Percentiles rank a stretch among this genome's conserved stretches.
phyloP scores from a whole-genome alignment of 35 echinoderm and acorn worm genomes.

The Heliocidaris tuberculata region DNA sequence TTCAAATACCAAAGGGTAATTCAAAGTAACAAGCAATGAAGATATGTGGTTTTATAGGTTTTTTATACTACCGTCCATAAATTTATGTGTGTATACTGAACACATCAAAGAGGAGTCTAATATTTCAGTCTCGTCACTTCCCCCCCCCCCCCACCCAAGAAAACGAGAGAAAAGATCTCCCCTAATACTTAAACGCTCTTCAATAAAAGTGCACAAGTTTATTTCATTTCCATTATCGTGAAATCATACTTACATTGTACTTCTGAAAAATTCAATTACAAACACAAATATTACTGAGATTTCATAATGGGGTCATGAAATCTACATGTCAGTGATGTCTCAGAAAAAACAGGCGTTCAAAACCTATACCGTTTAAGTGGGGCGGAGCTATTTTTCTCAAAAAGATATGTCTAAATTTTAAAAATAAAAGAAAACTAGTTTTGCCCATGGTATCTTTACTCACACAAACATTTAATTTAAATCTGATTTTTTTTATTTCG shows the following conservation, averaged over 20 bases:
- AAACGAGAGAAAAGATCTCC: not conserved
- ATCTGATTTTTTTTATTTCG: not conserved
- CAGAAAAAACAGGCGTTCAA: too few relatives aligned
- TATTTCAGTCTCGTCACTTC: too few relatives aligned
- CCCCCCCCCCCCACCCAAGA: too few relatives aligned
- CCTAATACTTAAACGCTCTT: not conserved
- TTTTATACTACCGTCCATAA: too few relatives aligned
- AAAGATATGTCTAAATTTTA: not conserved
- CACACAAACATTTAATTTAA: not conserved
- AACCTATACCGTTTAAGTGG: too few relatives aligned
- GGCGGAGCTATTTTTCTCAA: not conserved
- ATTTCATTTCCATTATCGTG: not conserved
- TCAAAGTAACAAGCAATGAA: too few relatives aligned
- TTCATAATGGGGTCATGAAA: not conserved
- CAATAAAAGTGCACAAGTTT: not conserved
- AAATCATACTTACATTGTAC: not conserved
- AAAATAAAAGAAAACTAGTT: not conserved
- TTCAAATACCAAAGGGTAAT: too few relatives aligned
- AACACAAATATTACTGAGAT: not conserved
- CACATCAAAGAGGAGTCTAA: too few relatives aligned
- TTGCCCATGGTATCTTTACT: not conserved
- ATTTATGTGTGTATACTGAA: too few relatives aligned
- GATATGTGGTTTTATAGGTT: too few relatives aligned
- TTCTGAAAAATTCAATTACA: not conserved
- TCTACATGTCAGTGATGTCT: too few relatives aligned